Base-by-base conservation (phyloP, 2,797 vertebrate genomes). In the Hydrocynus forskahlii region DNA sequence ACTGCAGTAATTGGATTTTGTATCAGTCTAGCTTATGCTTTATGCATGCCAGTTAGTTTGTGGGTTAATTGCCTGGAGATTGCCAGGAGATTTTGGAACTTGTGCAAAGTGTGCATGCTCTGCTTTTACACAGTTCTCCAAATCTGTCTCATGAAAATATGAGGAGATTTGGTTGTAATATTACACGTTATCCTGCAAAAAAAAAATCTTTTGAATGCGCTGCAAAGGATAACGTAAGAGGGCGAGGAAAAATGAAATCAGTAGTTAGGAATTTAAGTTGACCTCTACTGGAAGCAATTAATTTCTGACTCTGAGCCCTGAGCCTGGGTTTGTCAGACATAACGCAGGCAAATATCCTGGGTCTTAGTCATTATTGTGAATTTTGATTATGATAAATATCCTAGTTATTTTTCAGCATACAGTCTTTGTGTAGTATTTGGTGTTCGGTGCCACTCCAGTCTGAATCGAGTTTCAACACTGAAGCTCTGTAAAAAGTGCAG, bases 1-100 rank as follows among this genome's bases (percentile, higher is more conserved):
- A 16, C 43, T n/a, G 38, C 67, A 69, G 67, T 69, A 48, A 45
- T 69, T 69, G 67, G n/a, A 69, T 69, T 69, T n/a, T 48, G 67
- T 69, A 69, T 25, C 19, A 45, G 66, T 23, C 40, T 45, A 7
- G 21, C 67, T 50, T 25, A 50, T n/a, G 45, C 67, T 50, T 70
- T 70, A 45, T 45, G 67, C 67, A 50, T 50, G 43, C 45, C 5
- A 7, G 16, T 2, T 50, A n/a, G 40, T 70, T 50, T 70, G 43
- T 70, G 43, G 43, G 67, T 70, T 50, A 70, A 70, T 70, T 50
- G 67, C 43, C 12, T 25, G 67, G 43, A 70, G 43, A 70, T 70
- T 50, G 67, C 43, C 12, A 16, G 67, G 43, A 70, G 43, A 7
- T 70, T 70, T 13, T 23, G 13, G 8, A 50, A 25, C 16, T n/a